Evolutionary conservation across 2,113 vertebrate species (phyloP).

Genomic region (Archilochus colubris): DNA sequence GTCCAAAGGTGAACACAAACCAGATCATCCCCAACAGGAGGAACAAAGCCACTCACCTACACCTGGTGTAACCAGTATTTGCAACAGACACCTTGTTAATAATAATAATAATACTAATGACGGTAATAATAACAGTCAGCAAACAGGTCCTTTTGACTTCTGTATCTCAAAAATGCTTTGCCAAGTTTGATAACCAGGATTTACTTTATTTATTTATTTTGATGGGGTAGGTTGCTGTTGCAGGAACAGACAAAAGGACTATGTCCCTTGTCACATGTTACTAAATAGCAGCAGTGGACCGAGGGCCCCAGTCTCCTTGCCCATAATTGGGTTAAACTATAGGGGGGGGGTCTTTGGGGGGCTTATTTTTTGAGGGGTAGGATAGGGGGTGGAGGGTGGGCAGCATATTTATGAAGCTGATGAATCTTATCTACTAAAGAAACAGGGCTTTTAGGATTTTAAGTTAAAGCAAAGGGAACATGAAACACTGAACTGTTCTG

Average conservation of each 20-base stretch:
- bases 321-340: neutral
- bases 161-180: constrained; percentile 28
- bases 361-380: neutral
- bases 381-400: too few relatives aligned
- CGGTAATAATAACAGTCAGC: constrained; percentile 42
- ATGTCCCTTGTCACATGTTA: neutral
- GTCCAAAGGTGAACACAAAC: neutral
- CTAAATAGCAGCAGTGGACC: neutral
- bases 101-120: constrained; percentile 29
- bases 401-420: neutral
- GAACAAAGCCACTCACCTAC: neutral
- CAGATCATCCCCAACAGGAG: neutral
- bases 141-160: constrained; percentile 28
- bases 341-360: neutral
- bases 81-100: neutral
- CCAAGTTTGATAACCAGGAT: neutral
- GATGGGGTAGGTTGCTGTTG: neutral
- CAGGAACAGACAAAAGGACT: neutral
- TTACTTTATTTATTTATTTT: constrained; percentile 50
- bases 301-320: neutral
- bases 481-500: neutral
- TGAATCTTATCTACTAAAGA: neutral
- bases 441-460: neutral
- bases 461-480: neutral
- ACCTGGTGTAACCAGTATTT: neutral